Evolutionary conservation across 2,113 vertebrate species (phyloP), one percentile per base, ranked within the genome.

Genomic region (Tinamus guttatus): DNA sequence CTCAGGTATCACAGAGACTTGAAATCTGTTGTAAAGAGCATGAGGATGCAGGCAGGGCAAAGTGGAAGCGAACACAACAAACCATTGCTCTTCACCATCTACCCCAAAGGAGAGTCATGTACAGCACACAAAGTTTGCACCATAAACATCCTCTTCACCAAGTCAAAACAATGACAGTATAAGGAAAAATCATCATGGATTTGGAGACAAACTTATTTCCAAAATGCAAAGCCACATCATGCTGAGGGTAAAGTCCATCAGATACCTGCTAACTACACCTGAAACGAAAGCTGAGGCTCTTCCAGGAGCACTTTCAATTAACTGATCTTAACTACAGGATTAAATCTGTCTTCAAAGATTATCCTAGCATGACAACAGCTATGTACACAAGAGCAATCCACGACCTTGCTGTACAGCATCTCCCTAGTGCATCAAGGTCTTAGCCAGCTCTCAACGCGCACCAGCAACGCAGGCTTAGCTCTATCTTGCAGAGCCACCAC

Each of bases 11-110:
- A 60, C 30, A 38, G 30, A 81, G 52, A 58, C 16, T 15, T 41
- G 51, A 60, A 69, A 81, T 51, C 75, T 74, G 3, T 36, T 77
- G 28, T 52, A 71, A 94, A 75, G 58, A 82, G 28, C 47, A 28
- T 21, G n/a, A 88, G 40, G 86, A 84, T 0, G 9, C 3, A 80
- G 58, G 28, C 34, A 85, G 32, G 56, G 47, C 24, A 47, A 83
- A 90, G 94, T 75, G 82, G 73, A 94, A 89, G 16, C 8, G 63
- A 89, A 81, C 36, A 56, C 25, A 95, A 64, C 12, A 85, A 93
- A 87, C 3, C 3, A 5, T 32, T 79, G 34, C 15, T 62, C 24
- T 38, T 89, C 51, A 78, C 84, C 12, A 32, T 63, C 54, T 60
- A 56, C 19, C 3, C 13, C 51, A 32, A 77, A 80, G 67, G 19